Evolutionary conservation across 2,888 invertebrate genomes (phyloP), one percentile per base, ranked within the genome.

Genomic region (Macrophya alboannulata): DNA sequence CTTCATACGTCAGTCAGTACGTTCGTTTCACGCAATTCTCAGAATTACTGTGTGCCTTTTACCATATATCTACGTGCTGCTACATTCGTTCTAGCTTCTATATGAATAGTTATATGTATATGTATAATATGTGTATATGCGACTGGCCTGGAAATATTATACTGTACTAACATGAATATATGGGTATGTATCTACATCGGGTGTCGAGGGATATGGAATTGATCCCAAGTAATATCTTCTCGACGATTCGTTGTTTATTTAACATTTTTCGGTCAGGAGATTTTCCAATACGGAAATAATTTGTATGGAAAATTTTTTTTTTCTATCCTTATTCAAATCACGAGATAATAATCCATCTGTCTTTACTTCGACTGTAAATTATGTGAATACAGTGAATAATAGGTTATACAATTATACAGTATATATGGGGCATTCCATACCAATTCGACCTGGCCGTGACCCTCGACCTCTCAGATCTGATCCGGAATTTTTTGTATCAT

Each of bases 11-110:
- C 72, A 4, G n/a, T 31, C 31, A 21, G 37, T 37, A 17, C 45
- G 65, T 43, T 68, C 71, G 68, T 68, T 83, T 83, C 37, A 68
- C 68, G 68, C 68, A 83, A 83, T 83, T 65, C 65, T 48, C n/a
- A 83, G 48, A 71, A 48, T 68, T 45, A 83, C 31, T 59, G 1
- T 51, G 51, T 62, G 48, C 48, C 43, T 43, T 59, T 1, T 31
- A 31, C 31, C 31, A 40, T 17, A n/a, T n/a, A n/a, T n/a, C n/a
- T n/a, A 3, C 8, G 4, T 55, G 0, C 55, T 59, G 59, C 81
- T 62, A 43, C 81, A 62, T 62, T 62, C 37, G 59, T 21, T 62
- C 31, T 81, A 43, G 9, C 59, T 59, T 59, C 62, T 62, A 81
- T 55, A 77, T 43, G 40, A 43, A 81, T 62, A 81, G 59, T 2